These are phyloP conservation scores for Polymixis flavicincta DNA, from an alignment of 2,888 invertebrate genomes.

Conservation along the genomic window DNA sequence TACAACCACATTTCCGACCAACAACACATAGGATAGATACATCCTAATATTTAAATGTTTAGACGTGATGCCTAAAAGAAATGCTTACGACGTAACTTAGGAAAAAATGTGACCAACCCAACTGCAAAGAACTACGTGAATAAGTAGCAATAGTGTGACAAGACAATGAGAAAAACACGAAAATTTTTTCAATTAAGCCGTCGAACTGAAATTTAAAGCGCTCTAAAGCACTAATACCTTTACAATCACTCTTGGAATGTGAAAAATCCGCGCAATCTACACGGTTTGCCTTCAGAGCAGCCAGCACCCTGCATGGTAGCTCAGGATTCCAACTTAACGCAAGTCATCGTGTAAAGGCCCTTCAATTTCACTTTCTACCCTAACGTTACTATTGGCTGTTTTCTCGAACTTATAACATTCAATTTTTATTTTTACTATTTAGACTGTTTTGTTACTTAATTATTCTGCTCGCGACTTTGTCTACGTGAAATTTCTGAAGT, in stretches of 20 bases:
- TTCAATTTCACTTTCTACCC: conserved; percentile 71
- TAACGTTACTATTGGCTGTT: conserved; percentile 50
- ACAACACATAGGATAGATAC: no score
- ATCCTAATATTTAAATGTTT: background rate
- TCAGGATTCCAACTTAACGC: conserved; percentile 64
- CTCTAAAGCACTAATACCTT: conserved; percentile 12
- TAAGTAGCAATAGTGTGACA: background rate
- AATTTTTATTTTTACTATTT: no score
- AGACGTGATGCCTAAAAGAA: background rate
- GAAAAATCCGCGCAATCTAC: conserved; percentile 48
- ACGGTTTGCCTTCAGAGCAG: conserved; percentile 30
- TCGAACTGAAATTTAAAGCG: conserved; percentile 16
- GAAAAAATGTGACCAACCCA: no score
- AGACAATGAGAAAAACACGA: background rate
- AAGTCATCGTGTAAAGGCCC: conserved; percentile 72
- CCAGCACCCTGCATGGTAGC: conserved; percentile 55
- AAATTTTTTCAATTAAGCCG: conserved; percentile 24
- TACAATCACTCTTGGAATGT: conserved; percentile 45
- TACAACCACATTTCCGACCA: no score
- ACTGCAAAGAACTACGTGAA: background rate
- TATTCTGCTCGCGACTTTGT: no score
- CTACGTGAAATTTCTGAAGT: no score
- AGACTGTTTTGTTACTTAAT: no score
- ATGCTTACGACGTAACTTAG: background rate
- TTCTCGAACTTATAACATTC: conserved; percentile 13